Percentiles rank a stretch among this genome's conserved stretches.
Conservation (phyloP, 2,113 vertebrate species). For the Mormoops blainvillei region DNA sequence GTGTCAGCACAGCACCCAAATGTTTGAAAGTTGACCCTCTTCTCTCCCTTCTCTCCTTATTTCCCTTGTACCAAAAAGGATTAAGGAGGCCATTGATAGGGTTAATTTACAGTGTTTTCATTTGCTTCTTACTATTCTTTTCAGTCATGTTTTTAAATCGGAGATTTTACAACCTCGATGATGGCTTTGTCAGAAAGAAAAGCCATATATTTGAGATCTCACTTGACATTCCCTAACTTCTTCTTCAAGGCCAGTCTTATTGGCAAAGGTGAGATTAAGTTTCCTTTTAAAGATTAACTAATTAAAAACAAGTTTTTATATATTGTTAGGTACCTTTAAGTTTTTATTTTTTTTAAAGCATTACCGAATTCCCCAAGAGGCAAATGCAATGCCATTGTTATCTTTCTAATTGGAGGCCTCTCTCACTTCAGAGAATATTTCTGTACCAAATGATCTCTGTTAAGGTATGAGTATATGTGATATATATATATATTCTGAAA, state of each 20-base stretch:
- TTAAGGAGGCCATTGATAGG: background rate
- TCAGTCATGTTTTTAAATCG: background rate
- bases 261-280: background rate
- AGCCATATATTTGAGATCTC: background rate
- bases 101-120: background rate
- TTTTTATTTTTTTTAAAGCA: background rate
- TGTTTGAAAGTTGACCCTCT: background rate
- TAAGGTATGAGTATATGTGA: background rate
- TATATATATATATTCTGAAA: slow-evolving; percentile 3
- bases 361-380: background rate
- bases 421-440: slow-evolving; percentile 1
- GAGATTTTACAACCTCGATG: background rate
- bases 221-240: background rate
- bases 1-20: too few relatives aligned
- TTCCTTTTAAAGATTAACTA: slow-evolving; percentile 32
- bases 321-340: background rate
- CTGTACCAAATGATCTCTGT: background rate
- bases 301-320: background rate
- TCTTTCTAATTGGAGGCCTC: background rate
- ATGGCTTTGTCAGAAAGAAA: slow-evolving; percentile 15
- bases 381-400: background rate
- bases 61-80: background rate
- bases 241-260: background rate
- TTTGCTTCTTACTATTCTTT: background rate
- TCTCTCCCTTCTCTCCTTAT: background rate